Conservation (phyloP, 2,888 invertebrate species). For the Hermaeophaga mercurialis region DNA sequence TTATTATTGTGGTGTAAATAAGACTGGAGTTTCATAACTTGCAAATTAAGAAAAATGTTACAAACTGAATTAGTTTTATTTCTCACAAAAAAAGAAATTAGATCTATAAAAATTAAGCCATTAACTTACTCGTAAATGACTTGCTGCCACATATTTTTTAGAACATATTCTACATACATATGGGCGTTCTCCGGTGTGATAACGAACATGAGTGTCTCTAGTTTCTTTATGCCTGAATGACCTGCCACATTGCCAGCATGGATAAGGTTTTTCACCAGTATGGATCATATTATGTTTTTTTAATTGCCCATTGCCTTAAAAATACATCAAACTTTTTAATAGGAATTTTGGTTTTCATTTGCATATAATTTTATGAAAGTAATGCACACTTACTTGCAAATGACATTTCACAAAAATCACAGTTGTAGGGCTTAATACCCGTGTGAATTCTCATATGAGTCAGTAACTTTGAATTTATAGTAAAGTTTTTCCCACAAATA, state of each 20-base stretch:
- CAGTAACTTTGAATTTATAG: constrained; percentile 50
- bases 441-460: constrained; percentile 53
- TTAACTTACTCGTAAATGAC: constrained; percentile 53
- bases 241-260: constrained; percentile 56
- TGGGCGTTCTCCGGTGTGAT: constrained; percentile 55
- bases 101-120: too few species aligned
- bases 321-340: too few species aligned
- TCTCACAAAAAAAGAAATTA: too few species aligned
- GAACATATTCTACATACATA: constrained; percentile 53
- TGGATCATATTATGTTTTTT: constrained; percentile 54
- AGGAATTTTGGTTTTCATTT: too few species aligned
- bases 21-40: too few species aligned
- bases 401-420: constrained; percentile 48
- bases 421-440: constrained; percentile 53
- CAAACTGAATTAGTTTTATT: too few species aligned
- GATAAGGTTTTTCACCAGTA: constrained; percentile 54
- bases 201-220: constrained; percentile 54
- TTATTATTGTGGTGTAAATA: too few species aligned
- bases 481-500: constrained; percentile 52
- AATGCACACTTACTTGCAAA: constrained; percentile 51
- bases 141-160: constrained; percentile 54
- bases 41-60: too few species aligned
- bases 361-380: constrained; percentile 10
- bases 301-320: constrained; percentile 52
- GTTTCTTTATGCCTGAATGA: constrained; percentile 55